A percentile compares a stretch with the other conserved stretches of the same genome.
Evolutionary conservation across 2,797 vertebrate species (phyloP).

Genomic region (Phaenicophaeus curvirostris): DNA sequence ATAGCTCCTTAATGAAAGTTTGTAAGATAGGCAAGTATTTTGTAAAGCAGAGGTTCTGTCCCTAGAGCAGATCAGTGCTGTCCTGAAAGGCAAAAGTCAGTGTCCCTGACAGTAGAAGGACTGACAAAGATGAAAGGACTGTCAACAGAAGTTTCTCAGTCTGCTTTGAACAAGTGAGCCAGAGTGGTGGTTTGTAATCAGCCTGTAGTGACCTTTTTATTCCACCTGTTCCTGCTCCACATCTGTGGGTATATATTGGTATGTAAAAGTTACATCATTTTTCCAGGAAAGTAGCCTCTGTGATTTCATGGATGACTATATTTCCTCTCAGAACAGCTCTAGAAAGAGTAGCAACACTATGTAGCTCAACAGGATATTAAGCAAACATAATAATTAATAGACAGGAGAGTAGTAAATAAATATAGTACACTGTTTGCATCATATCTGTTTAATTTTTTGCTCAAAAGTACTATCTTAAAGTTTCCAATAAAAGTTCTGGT

Average conservation of each 20-base stretch:
- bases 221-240: neutral
- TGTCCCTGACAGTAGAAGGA: neutral
- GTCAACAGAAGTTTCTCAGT: neutral
- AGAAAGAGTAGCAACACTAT: neutral
- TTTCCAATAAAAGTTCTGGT: neutral
- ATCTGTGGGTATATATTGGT: neutral
- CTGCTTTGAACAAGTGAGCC: neutral
- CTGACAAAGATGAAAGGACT: neutral
- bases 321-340: neutral
- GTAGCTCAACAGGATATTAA: neutral
- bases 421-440: neutral
- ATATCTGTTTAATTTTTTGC: neutral
- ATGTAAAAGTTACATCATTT: neutral
- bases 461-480: neutral
- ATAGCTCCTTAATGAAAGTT: neutral
- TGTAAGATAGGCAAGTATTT: neutral
- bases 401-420: neutral
- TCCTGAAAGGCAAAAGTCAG: neutral
- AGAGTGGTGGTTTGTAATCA: neutral
- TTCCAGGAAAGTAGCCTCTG: neutral
- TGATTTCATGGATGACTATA: neutral
- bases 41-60: neutral
- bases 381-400: neutral
- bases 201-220: neutral
- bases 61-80: neutral